A percentile compares a stretch with the other conserved stretches of the same genome.
Conservation (phyloP, 2,888 invertebrate species). For the Mimachlamys varia region DNA sequence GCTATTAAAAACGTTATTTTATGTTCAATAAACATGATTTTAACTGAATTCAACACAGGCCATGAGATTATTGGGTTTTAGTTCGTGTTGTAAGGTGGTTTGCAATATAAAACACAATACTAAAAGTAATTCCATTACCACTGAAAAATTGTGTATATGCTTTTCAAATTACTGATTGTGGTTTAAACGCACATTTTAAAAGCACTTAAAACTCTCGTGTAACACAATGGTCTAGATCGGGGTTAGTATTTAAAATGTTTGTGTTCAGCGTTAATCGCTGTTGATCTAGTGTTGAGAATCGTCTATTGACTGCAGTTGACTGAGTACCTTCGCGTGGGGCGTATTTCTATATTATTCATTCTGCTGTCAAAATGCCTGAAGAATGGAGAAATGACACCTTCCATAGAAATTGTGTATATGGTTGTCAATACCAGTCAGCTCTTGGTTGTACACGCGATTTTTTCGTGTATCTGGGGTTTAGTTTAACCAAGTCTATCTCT, state of each 20-base stretch:
- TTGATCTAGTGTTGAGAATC: not conserved
- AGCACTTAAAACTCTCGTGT: not conserved
- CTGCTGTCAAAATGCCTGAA: not conserved
- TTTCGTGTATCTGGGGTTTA: not conserved
- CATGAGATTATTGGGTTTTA: not conserved
- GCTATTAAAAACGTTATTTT: not conserved
- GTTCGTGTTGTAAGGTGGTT: not conserved
- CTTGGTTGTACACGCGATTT: not conserved
- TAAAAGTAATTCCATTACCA: slow-evolving; percentile 7
- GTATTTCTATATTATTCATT: not conserved
- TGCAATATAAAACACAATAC: not conserved
- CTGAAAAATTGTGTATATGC: not conserved
- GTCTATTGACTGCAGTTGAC: no score
- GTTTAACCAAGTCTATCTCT: not conserved
- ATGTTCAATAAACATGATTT: not conserved
- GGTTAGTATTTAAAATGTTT: slow-evolving; percentile 8
- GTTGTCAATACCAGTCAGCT: not conserved
- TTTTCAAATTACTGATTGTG: slow-evolving; percentile 23
- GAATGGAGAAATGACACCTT: no score
- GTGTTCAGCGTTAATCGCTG: not conserved
- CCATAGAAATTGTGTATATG: no score
- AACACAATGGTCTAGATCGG: not conserved
- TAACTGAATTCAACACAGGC: not conserved
- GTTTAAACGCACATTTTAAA: not conserved
- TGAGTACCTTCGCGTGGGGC: not conserved